phyloP scores from a whole-genome alignment of 2,113 vertebrate species.

The Tachuris rubrigastra region DNA sequence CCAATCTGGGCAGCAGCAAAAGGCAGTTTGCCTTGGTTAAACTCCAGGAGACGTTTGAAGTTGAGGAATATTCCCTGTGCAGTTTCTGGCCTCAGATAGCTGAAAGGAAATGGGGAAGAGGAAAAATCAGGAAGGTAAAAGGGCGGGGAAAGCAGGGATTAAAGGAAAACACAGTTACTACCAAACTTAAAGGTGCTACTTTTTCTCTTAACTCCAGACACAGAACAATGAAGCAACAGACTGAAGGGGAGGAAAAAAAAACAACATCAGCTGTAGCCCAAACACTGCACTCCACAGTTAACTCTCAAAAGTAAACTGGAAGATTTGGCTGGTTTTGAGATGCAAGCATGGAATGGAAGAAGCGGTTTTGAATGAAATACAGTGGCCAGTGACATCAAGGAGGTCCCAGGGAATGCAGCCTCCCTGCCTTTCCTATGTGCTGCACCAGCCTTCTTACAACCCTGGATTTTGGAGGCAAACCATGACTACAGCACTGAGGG shows the following conservation, averaged over 20 bases:
- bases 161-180: not conserved
- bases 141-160: not conserved
- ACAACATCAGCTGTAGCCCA: not conserved
- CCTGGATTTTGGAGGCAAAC: not conserved
- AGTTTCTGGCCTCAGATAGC: constrained; percentile 97
- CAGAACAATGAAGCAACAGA: not conserved
- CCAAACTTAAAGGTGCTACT: not conserved
- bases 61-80: constrained; percentile 99
- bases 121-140: not conserved
- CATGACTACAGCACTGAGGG: not conserved
- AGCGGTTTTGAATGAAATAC: not conserved
- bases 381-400: not conserved
- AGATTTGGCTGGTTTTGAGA: not conserved
- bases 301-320: not conserved
- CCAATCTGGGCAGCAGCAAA: constrained; percentile 98
- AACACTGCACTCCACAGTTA: not conserved
- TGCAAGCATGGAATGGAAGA: not conserved
- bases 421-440: not conserved
- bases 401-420: not conserved
- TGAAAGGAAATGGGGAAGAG: constrained; percentile 41
- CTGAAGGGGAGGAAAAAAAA: not conserved
- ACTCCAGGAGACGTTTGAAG: constrained; percentile 97
- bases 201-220: not conserved
- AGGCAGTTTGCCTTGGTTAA: constrained; percentile 97
- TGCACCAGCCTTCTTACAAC: not conserved